A percentile compares a stretch with the other conserved stretches of the same genome.
Conservation (phyloP, 2,113 vertebrate genomes). For the Tyto alba region DNA sequence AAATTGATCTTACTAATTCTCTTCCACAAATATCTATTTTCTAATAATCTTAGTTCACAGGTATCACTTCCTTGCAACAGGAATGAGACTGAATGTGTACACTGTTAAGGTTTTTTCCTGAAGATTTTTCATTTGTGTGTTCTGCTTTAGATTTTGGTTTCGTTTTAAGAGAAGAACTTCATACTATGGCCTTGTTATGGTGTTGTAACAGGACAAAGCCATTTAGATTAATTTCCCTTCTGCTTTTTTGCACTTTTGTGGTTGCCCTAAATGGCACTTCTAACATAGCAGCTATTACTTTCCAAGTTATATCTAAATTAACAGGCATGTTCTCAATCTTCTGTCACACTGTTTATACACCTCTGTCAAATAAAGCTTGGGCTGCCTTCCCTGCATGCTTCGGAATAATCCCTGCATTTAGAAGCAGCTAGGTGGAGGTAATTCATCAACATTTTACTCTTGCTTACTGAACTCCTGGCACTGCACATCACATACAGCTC, state of each 20-base stretch:
- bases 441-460: not conserved
- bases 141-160: not conserved
- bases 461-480: not conserved
- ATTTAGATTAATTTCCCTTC: not conserved
- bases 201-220: not conserved
- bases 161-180: not conserved
- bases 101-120: not conserved
- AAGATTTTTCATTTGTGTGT: not conserved
- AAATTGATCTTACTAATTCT: too few species aligned
- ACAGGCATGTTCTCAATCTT: not conserved
- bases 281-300: not conserved
- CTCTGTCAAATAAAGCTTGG: not conserved
- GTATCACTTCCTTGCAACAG: not conserved
- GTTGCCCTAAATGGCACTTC: not conserved
- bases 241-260: not conserved
- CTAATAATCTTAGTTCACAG: too few species aligned
- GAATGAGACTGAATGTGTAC: not conserved
- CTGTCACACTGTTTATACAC: not conserved
- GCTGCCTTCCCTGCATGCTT: not conserved
- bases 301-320: not conserved
- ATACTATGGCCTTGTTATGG: not conserved
- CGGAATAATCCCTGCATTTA: not conserved
- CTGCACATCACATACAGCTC: not conserved
- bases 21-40: too few species aligned
- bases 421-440: not conserved